Evolutionary conservation across 2,888 invertebrate species (phyloP).

Genomic region (Eupithecia centaureata): DNA sequence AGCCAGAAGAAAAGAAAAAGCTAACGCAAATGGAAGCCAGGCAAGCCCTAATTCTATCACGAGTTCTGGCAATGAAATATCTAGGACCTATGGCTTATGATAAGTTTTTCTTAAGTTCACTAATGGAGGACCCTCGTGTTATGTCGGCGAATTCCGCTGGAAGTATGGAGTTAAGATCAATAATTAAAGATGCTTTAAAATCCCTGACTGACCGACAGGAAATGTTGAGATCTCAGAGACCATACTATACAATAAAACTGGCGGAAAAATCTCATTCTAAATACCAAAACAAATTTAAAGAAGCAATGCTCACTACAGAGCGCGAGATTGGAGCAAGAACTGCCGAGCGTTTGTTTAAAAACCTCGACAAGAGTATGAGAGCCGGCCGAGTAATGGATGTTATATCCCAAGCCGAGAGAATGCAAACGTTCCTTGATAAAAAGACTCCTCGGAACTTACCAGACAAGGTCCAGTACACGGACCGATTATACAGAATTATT

Average conservation of each 20-base stretch:
- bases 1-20: constrained; percentile 59
- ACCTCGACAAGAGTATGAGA: constrained; percentile 68
- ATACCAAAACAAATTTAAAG: constrained; percentile 70
- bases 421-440: constrained; percentile 73
- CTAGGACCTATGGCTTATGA: constrained; percentile 79
- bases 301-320: constrained; percentile 64
- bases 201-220: constrained; percentile 73
- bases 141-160: constrained; percentile 71
- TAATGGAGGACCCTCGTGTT: constrained; percentile 64
- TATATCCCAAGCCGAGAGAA: constrained; percentile 74
- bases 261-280: constrained; percentile 75
- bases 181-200: constrained; percentile 66
- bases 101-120: constrained; percentile 73
- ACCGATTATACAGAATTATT: constrained; percentile 72
- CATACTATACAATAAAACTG: constrained; percentile 74
- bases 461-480: constrained; percentile 72
- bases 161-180: constrained; percentile 57
- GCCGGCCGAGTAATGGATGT: constrained; percentile 71
- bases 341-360: constrained; percentile 66
- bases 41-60: constrained; percentile 66
- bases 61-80: constrained; percentile 79
- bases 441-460: constrained; percentile 74
- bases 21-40: constrained; percentile 75
- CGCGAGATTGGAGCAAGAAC: constrained; percentile 71
- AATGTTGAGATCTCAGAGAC: constrained; percentile 74